Evolutionary conservation across 2,113 vertebrate genomes (phyloP).

Genomic region (Campylomormyrus numenius): DNA sequence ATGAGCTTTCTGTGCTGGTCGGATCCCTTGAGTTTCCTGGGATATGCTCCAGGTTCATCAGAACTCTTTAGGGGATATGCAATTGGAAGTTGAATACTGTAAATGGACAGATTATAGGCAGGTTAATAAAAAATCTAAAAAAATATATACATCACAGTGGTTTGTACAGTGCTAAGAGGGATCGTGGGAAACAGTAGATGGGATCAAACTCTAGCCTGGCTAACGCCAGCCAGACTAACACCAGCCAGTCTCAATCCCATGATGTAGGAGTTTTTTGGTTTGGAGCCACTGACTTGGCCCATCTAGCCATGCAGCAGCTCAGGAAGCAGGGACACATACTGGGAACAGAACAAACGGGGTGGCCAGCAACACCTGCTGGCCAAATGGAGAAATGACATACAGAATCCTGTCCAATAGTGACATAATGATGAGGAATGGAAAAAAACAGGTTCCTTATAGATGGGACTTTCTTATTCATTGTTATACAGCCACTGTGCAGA

Average conservation of each 20-base stretch:
- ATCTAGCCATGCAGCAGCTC: neutral
- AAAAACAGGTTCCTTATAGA: neutral
- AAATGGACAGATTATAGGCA: neutral
- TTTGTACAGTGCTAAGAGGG: neutral
- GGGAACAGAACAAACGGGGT: neutral
- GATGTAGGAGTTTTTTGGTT: neutral
- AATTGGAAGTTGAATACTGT: neutral
- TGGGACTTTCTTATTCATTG: neutral
- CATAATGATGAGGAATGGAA: neutral
- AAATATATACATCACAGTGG: neutral
- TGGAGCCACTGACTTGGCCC: neutral
- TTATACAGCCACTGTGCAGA: neutral
- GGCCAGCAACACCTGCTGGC: neutral
- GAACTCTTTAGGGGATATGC: neutral
- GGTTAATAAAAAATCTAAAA: neutral
- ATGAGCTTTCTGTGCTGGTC: neutral
- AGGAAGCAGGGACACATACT: neutral
- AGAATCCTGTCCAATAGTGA: neutral
- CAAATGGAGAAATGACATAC: neutral
- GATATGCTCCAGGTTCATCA: neutral
- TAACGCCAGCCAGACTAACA: neutral
- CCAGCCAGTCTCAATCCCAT: neutral
- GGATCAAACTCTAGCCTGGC: neutral
- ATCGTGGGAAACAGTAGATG: neutral
- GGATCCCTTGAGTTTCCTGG: neutral